phyloP scores from a whole-genome alignment of 2,113 vertebrate species.

The Plotosus lineatus region DNA sequence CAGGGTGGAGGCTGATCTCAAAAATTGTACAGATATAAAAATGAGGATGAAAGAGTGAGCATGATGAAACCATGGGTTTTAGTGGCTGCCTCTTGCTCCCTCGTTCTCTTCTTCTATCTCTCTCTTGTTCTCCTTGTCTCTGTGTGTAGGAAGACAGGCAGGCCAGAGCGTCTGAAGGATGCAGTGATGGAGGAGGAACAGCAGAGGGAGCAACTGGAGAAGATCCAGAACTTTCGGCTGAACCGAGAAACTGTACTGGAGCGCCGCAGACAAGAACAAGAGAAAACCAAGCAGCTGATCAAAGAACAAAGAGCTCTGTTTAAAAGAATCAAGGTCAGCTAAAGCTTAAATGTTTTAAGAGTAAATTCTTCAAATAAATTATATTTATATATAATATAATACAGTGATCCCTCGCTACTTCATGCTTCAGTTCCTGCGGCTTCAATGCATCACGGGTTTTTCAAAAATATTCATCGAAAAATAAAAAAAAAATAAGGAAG shows the following conservation, averaged over 20 bases:
- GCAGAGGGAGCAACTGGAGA: slow-evolving; percentile 69
- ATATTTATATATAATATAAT: no score
- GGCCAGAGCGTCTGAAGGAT: slow-evolving; percentile 66
- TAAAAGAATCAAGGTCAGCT: slow-evolving; percentile 76
- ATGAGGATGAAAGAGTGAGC: not conserved
- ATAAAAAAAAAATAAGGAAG: no score
- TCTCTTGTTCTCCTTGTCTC: not conserved
- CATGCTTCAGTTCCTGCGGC: no score
- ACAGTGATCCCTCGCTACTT: no score
- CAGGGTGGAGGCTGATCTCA: not conserved
- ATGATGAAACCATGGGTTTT: not conserved
- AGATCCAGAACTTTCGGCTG: slow-evolving; percentile 78
- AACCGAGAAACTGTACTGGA: slow-evolving; percentile 68
- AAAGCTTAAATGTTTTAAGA: no score
- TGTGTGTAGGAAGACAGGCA: slow-evolving; percentile 66
- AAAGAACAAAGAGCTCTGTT: slow-evolving; percentile 72
- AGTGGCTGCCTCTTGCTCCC: not conserved
- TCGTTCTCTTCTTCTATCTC: not conserved
- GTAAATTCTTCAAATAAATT: no score
- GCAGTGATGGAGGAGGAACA: slow-evolving; percentile 68
- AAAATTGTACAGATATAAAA: no score
- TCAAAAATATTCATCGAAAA: no score
- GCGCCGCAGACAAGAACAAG: slow-evolving; percentile 66
- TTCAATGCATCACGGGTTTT: no score
- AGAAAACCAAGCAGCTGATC: slow-evolving; percentile 62